Evolutionary conservation across 1,140 invertebrate genomes (phyloP).

Genomic region (Drosophila navojoa): DNA sequence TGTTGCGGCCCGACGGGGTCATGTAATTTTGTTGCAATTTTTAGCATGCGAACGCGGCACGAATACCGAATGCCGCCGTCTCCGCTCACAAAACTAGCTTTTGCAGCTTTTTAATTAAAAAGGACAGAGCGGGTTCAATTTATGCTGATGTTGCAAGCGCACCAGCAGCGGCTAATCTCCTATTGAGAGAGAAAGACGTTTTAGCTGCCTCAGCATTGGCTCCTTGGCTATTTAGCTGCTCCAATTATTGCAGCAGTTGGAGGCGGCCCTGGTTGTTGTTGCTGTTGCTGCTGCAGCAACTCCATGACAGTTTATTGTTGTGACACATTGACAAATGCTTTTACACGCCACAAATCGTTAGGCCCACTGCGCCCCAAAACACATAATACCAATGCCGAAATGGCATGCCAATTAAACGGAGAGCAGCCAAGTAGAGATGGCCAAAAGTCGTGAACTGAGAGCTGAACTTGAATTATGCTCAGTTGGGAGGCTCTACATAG

Average conservation of each 20-base stretch:
- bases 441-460: conserved; percentile 14
- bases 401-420: conserved; percentile 67
- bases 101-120: conserved; percentile 73
- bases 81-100: conserved; percentile 23
- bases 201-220: conserved; percentile 32
- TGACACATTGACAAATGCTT: conserved; percentile 77
- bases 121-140: conserved; percentile 64
- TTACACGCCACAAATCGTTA: conserved; percentile 76
- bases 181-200: conserved; percentile 31
- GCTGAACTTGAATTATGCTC: too few species aligned
- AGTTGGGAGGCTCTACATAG: too few species aligned
- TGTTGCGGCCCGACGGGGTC: conserved; percentile 19
- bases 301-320: conserved; percentile 61
- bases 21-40: conserved; percentile 75
- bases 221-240: conserved; percentile 5
- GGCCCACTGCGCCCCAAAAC: conserved; percentile 45
- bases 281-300: conserved; percentile 1
- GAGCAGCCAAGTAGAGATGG: conserved; percentile 41
- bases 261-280: background rate
- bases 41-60: conserved; percentile 69
- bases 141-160: conserved; percentile 60
- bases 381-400: conserved; percentile 51
- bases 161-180: conserved; percentile 17
- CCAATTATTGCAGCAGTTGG: conserved; percentile 27
- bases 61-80: background rate